A percentile compares a stretch with the other conserved stretches of the same genome.
Conservation (phyloP, 2,888 invertebrate genomes). For the Heliconius erato region DNA sequence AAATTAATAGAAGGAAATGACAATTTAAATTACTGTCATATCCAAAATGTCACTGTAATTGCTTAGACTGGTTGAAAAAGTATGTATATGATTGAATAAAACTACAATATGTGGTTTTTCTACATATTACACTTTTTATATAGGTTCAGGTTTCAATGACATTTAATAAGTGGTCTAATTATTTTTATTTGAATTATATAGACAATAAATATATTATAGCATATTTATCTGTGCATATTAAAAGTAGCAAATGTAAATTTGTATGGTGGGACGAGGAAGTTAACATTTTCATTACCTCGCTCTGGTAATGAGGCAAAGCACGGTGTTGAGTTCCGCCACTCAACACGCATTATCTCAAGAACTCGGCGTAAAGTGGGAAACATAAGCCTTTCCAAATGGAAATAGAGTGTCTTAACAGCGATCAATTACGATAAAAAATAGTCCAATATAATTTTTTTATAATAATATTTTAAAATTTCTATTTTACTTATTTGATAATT, state of each 20-base stretch:
- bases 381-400: too few species aligned
- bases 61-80: neutral
- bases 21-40: neutral
- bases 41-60: neutral
- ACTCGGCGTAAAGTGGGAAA: too few species aligned
- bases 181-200: neutral
- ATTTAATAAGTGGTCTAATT: neutral
- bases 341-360: too few species aligned
- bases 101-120: neutral
- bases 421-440: too few species aligned
- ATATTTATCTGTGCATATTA: neutral
- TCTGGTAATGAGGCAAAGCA: too few species aligned
- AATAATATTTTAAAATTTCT: too few species aligned
- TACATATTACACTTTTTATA: neutral
- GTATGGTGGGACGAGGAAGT: neutral
- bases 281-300: too few species aligned
- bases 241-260: neutral
- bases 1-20: neutral
- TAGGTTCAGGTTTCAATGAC: neutral
- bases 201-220: neutral
- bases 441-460: too few species aligned
- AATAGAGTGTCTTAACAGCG: too few species aligned
- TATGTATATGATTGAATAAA: neutral
- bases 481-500: too few species aligned
- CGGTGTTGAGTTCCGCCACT: too few species aligned